These are phyloP conservation scores for Pimpla rufipes DNA, from an alignment of 2,888 invertebrate species.

Conservation along the genomic window DNA sequence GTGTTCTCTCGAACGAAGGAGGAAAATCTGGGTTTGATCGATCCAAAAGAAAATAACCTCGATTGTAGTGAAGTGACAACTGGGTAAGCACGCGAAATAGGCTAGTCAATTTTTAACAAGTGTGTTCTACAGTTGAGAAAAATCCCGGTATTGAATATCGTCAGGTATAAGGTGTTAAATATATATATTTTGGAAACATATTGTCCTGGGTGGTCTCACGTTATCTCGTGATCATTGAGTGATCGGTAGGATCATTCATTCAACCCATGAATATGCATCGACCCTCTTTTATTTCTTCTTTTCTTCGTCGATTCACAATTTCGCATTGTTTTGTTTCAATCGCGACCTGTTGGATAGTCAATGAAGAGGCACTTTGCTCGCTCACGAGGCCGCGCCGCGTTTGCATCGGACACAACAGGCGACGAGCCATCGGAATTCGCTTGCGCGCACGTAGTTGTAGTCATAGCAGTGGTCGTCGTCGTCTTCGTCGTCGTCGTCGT, in stretches of 20 bases:
- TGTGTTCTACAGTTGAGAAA: too few species aligned
- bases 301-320: constrained; percentile 1
- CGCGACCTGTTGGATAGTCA: constrained; percentile 54
- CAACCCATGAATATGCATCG: background rate
- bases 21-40: too few species aligned
- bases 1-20: too few species aligned
- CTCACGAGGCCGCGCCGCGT: constrained; percentile 43
- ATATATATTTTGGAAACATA: too few species aligned
- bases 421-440: constrained; percentile 59
- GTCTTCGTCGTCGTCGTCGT: constrained; percentile 7
- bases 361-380: constrained; percentile 56
- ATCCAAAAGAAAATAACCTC: too few species aligned
- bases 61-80: too few species aligned
- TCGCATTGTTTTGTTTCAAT: constrained; percentile 9
- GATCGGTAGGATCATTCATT: constrained; percentile 15
- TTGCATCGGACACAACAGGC: constrained; percentile 43
- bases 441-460: constrained; percentile 42
- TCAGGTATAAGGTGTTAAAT: too few species aligned
- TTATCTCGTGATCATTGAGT: background rate
- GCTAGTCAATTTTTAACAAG: too few species aligned
- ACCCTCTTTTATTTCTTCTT: constrained; percentile 4
- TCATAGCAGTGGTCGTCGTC: constrained; percentile 6
- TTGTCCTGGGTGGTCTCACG: background rate
- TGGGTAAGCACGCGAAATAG: too few species aligned
- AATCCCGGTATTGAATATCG: too few species aligned